Evolutionary conservation across 2,888 invertebrate species (phyloP).

Genomic region (Schizotus pectinicornis): DNA sequence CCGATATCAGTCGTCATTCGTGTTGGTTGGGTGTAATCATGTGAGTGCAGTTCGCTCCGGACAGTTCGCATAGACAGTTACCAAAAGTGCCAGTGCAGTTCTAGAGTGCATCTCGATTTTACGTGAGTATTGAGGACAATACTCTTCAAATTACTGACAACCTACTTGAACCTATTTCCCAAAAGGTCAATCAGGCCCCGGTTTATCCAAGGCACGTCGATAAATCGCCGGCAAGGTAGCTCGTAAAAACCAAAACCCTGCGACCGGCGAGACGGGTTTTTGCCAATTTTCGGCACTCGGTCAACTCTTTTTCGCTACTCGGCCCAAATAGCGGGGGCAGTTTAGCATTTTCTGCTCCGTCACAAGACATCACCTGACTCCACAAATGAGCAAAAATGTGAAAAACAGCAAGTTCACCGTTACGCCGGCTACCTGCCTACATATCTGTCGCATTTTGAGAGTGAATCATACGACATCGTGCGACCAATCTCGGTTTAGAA

Average conservation of each 20-base stretch:
- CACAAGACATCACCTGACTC: too few relatives aligned
- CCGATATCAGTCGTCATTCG: conserved; percentile 15
- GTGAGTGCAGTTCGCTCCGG: conserved; percentile 29
- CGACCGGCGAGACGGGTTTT: too few relatives aligned
- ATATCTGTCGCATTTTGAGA: conserved; percentile 35
- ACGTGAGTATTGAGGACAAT: conserved; percentile 1
- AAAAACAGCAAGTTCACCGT: conserved; percentile 25
- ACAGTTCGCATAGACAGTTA: conserved; percentile 23
- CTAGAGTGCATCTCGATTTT: conserved; percentile 13
- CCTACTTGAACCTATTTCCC: conserved; percentile 30
- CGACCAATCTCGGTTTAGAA: conserved; percentile 41
- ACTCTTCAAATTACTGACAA: conserved; percentile 2
- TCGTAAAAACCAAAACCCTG: too few relatives aligned
- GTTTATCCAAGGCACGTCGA: too few relatives aligned
- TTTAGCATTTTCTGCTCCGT: too few relatives aligned
- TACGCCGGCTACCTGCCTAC: conserved; percentile 26
- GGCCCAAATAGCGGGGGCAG: too few relatives aligned
- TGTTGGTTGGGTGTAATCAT: conserved; percentile 21
- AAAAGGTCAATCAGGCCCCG: conserved; percentile 25
- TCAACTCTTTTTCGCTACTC: too few relatives aligned
- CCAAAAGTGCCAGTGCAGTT: conserved; percentile 20
- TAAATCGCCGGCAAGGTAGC: too few relatives aligned
- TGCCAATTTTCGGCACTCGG: too few relatives aligned
- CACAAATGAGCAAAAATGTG: conserved; percentile 9
- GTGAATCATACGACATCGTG: conserved; percentile 42